Evolutionary conservation across 2,113 vertebrate genomes (phyloP).

Genomic region (Syngnathus floridae): DNA sequence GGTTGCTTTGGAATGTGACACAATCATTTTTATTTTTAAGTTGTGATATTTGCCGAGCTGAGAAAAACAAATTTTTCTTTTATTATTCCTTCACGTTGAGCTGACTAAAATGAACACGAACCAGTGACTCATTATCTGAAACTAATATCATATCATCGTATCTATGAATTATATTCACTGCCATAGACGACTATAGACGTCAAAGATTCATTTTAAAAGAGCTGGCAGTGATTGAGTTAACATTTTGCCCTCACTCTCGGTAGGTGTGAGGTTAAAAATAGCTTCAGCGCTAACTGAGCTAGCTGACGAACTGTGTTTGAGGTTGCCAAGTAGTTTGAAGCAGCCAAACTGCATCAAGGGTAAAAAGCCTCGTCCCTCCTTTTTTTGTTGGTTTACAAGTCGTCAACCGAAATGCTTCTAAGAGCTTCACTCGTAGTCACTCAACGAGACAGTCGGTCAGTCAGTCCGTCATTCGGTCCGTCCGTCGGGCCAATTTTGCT

Average conservation of each 20-base stretch:
- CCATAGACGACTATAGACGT: too few species aligned
- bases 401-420: conserved; percentile 44
- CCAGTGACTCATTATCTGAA: background rate
- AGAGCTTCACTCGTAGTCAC: conserved; percentile 35
- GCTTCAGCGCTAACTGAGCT: conserved; percentile 52
- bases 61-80: too few species aligned
- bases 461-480: conserved; percentile 32
- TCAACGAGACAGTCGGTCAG: conserved; percentile 34
- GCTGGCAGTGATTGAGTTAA: too few species aligned
- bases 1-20: conserved; percentile 9
- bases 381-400: conserved; percentile 19
- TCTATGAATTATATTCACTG: too few species aligned
- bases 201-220: too few species aligned
- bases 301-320: conserved; percentile 52
- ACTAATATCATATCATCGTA: background rate
- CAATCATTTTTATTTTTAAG: background rate
- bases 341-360: conserved; percentile 69
- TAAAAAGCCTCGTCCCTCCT: conserved; percentile 39
- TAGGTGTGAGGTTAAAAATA: conserved; percentile 60
- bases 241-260: conserved; percentile 33
- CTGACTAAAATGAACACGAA: background rate
- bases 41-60: too few species aligned
- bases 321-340: conserved; percentile 56
- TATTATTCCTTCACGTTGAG: background rate
- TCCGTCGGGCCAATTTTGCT: conserved; percentile 46